Base-by-base conservation (phyloP, 1,140 invertebrate species). In the Tyrophagus putrescentiae region DNA sequence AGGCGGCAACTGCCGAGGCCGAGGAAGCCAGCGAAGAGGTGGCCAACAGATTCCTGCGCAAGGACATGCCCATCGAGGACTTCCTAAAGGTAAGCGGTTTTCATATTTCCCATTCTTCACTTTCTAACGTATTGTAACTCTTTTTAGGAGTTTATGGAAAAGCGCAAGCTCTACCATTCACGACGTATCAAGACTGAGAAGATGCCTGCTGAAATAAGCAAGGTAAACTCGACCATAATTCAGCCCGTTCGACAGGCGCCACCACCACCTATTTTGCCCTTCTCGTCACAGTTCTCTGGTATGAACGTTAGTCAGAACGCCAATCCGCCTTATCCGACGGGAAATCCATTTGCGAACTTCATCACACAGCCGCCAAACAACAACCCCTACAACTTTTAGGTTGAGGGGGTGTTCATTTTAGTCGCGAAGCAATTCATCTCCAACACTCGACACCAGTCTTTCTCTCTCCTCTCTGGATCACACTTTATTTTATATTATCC, bases 21-120 rank as follows among this genome's bases (percentile, higher is more conserved):
- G 89, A 94, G 73, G 87, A 92, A 72, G 78, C 86, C 71, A 86
- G 86, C 28, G 89, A 94, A 70, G 79, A 77, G 58, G 68, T 84
- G 41, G 80, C 84, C 1, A 80, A 86, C 68, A 79, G 82, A 62
- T 89, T 90, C 70, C 73, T 86, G 41, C 75, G 79, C 29, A 81
- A 80, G 39, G 80, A 83, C 62, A 73, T 80, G 16, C 79, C 82
- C 64, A 76, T 87, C 0, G 87, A 90, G 23, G 77, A 80, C 60
- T 91, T 89, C 68, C 70, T 91, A 6, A 82, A 83, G 52, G 52
- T 54, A 52, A n/a, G n/a, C n/a, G n/a, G n/a, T n/a, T n/a, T 3
- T 52, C 25, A 21, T 25, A 3, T 29, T 31, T 31, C 21, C 39
- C 29, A 9, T 53, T 11, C 27, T 32, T 54, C 1, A 34, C 13